Evolutionary conservation across 1,140 invertebrate species (phyloP).

Genomic region (Acromyrmex charruanus): DNA sequence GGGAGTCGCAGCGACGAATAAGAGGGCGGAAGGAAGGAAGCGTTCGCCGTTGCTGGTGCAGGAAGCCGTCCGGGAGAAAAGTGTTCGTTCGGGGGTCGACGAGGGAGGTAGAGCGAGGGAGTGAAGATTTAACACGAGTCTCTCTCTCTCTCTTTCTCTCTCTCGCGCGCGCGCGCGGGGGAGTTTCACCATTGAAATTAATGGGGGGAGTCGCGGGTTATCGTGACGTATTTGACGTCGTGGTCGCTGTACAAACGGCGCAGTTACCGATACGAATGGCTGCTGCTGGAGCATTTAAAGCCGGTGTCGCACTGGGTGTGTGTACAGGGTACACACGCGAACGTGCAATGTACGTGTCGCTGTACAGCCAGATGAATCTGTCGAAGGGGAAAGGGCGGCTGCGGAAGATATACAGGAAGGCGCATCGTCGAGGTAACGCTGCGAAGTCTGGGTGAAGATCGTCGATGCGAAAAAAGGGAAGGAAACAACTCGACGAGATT

Average conservation of each 20-base stretch:
- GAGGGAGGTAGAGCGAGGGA: neutral
- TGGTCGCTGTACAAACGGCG: constrained; percentile 66
- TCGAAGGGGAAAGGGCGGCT: neutral
- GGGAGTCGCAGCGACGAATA: constrained; percentile 13
- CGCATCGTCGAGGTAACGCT: neutral
- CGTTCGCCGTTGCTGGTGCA: constrained; percentile 10
- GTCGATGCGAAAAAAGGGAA: constrained; percentile 17
- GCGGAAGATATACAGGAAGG: constrained; percentile 65
- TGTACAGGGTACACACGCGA: constrained; percentile 8
- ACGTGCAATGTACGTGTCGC: neutral
- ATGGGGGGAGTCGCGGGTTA: constrained; percentile 60
- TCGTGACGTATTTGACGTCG: constrained; percentile 70
- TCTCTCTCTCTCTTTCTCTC: neutral
- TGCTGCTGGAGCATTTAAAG: constrained; percentile 55
- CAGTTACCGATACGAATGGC: constrained; percentile 73
- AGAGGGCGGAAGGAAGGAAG: constrained; percentile 24
- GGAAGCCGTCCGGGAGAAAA: constrained; percentile 6
- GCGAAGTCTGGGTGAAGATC: neutral
- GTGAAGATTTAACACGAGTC: constrained; percentile 21
- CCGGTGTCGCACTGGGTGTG: neutral
- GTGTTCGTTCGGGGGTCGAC: neutral
- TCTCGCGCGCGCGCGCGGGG: neutral
- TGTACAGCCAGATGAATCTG: constrained; percentile 29
- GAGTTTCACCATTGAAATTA: constrained; percentile 66
- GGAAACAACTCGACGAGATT: constrained; percentile 3